Base-by-base conservation (phyloP, 2,113 vertebrate genomes). In the Gobius niger region DNA sequence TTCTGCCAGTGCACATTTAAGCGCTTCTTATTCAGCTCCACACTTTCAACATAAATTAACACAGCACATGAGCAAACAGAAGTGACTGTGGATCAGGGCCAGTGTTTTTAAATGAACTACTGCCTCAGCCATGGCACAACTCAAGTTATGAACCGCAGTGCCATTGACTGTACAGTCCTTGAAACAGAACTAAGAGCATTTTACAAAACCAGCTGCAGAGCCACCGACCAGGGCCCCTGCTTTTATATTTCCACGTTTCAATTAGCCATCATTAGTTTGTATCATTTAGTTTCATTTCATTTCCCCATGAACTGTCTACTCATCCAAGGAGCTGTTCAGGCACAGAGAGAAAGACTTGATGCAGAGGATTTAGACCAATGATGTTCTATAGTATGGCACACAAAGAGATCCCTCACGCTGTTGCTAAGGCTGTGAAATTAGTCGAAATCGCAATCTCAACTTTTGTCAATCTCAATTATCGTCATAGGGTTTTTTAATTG, bases 81-180 rank as follows among this genome's bases (percentile, higher is more conserved):
- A 67, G 54, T 49, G 71, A 71, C 56, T 78, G 54, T 52, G 85
- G 85, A 74, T 74, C 34, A 13, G 53, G 18, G 74, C 79, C 85
- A 86, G 57, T 15, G 46, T 62, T 66, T 66, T 71, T 76, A 78
- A 80, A 78, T 75, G 54, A 86, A 79, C 59, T 68, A 15, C 47
- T 24, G 60, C 68, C 52, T 47, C 11, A 40, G 70, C 78, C 68
- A 74, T 67, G 57, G 49, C 53, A 50, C 53, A 65, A 47, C 42
- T 63, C 9, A 65, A 68, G 56, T 61, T 7, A 59, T 15, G 46
- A 57, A 64, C 66, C 53, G 64, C 44, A 71, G 44, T 51, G 56
- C 24, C 4, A 41, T 69, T 15, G 63, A 64, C 14, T 52, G 24
- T 53, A 9, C 49, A 57, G n/a, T 49, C 51, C 56, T 75, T 34